Evolutionary conservation across 2,113 vertebrate species (phyloP).

Genomic region (Mesoclemmys tuberculata): DNA sequence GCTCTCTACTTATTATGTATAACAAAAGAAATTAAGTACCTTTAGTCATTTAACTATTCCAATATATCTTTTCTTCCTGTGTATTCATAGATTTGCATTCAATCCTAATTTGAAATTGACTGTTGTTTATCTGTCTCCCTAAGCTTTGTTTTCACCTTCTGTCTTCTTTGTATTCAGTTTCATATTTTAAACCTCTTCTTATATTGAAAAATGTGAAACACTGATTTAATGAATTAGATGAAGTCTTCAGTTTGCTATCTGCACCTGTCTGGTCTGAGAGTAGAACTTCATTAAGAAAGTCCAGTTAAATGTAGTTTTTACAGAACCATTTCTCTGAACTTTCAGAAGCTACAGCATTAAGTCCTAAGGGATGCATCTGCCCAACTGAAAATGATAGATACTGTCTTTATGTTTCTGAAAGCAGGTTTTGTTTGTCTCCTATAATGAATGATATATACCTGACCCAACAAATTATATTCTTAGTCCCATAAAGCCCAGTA

Average conservation of each 20-base stretch:
- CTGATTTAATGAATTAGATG: slow-evolving; percentile 20
- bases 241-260: slow-evolving; percentile 5
- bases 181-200: slow-evolving; percentile 39
- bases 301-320: neutral
- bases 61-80: neutral
- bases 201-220: slow-evolving; percentile 46
- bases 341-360: neutral
- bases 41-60: slow-evolving; percentile 33
- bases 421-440: neutral
- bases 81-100: slow-evolving; percentile 21
- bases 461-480: neutral
- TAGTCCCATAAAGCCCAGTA: neutral
- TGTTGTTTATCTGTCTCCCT: slow-evolving; percentile 19
- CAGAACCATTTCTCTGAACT: neutral
- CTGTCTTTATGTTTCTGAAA: neutral
- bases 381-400: rapidly evolving
- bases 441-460: neutral
- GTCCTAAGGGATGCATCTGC: neutral
- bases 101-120: neutral
- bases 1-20: neutral
- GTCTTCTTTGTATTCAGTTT: slow-evolving; percentile 27
- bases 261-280: neutral
- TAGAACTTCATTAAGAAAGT: neutral
- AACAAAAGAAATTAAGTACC: slow-evolving; percentile 47
- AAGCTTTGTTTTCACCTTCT: slow-evolving; percentile 17